Evolutionary conservation across 2,888 invertebrate species (phyloP).

Genomic region (Cybosia mesomella): DNA sequence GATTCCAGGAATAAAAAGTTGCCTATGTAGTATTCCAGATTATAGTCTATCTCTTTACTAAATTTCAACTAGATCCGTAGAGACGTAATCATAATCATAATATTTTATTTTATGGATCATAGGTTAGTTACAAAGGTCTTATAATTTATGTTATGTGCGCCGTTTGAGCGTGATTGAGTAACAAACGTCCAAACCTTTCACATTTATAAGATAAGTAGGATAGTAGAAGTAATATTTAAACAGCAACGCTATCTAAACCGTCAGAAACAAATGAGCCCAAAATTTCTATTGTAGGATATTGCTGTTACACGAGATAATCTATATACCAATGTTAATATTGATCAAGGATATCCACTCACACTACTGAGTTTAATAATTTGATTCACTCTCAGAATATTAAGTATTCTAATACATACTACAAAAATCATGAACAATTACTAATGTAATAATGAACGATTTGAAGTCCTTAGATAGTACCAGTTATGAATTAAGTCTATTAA

Average conservation of each 20-base stretch:
- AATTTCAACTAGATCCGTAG: no score
- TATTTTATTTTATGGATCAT: no score
- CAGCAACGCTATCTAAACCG: background rate
- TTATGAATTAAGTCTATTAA: background rate
- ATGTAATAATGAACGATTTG: background rate
- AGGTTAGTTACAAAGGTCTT: no score
- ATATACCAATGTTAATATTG: conserved; percentile 9
- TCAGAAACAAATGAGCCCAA: background rate
- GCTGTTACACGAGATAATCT: background rate
- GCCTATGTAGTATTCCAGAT: no score
- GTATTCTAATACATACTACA: background rate
- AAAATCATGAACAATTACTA: background rate
- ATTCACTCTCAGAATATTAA: conserved; percentile 2
- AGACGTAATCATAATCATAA: no score
- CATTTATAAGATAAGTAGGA: no score
- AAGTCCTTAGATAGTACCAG: background rate
- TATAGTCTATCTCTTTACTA: no score
- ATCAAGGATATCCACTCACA: background rate
- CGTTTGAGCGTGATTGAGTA: no score
- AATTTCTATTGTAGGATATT: background rate
- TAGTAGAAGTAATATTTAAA: no score
- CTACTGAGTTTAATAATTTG: background rate
- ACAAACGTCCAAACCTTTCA: no score
- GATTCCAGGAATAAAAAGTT: no score
- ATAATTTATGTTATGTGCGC: no score